These are phyloP conservation scores for Melipona bicolor DNA, from an alignment of 2,888 invertebrate genomes.

Conservation along the genomic window DNA sequence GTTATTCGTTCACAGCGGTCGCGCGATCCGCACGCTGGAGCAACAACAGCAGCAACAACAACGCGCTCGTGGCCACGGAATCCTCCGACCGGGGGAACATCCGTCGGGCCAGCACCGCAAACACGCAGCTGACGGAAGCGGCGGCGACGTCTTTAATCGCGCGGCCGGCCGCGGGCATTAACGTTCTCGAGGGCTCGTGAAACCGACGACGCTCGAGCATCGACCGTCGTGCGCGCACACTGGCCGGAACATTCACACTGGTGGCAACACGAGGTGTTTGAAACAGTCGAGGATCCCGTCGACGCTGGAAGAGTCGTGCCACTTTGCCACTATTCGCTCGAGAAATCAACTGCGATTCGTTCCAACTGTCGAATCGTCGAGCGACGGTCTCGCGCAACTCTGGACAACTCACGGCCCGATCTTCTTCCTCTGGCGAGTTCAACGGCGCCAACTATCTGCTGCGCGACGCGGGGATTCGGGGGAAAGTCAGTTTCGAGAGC, in stretches of 20 bases:
- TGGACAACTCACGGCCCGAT: background rate
- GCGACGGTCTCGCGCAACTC: background rate
- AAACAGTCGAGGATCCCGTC: too few species aligned
- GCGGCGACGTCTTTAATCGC: slow-evolving; percentile 33
- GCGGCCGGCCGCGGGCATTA: slow-evolving; percentile 29
- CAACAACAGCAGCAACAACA: background rate
- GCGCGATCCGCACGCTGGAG: slow-evolving; percentile 29
- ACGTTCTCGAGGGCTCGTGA: slow-evolving; percentile 23
- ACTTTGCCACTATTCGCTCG: too few species aligned
- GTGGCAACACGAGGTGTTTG: background rate
- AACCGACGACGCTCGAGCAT: slow-evolving; percentile 11
- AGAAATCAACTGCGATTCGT: too few species aligned
- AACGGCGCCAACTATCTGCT: background rate
- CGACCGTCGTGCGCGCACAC: background rate
- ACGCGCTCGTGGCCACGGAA: slow-evolving; percentile 9
- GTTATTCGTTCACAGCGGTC: slow-evolving; percentile 4
- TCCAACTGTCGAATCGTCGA: background rate
- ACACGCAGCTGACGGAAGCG: slow-evolving; percentile 20
- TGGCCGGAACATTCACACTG: background rate
- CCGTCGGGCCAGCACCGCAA: slow-evolving; percentile 14
- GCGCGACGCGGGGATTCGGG: too few species aligned
- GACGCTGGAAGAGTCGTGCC: background rate
- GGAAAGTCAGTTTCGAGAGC: background rate
- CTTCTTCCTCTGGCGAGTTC: background rate
- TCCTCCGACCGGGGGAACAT: slow-evolving; percentile 22